phyloP scores from a whole-genome alignment of 2,797 vertebrate species.

The Diplodus puntazzo region DNA sequence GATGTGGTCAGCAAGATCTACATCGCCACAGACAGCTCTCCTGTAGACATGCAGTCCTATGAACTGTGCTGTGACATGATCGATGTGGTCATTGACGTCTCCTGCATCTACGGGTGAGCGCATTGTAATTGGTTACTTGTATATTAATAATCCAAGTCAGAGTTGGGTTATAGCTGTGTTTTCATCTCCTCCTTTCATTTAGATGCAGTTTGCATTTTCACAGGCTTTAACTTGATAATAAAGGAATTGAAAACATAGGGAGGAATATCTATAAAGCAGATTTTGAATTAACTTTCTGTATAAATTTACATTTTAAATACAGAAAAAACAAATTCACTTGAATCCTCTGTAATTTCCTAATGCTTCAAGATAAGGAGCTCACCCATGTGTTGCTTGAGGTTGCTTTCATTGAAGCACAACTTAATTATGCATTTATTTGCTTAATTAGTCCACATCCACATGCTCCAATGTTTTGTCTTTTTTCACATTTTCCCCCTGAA shows the following conservation, averaged over 20 bases:
- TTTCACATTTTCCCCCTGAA: constrained; percentile 3
- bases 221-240: background rate
- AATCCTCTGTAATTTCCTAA: constrained; percentile 29
- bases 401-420: constrained; percentile 32
- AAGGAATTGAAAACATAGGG: background rate
- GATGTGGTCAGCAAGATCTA: constrained; percentile 99
- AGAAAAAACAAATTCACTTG: background rate
- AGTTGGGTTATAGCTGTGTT: background rate
- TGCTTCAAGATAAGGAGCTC: constrained; percentile 17
- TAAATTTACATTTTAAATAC: constrained; percentile 36
- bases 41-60: constrained; percentile 99
- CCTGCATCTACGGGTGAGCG: constrained; percentile 99
- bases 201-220: background rate
- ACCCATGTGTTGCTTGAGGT: constrained; percentile 23
- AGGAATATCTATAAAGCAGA: background rate
- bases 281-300: constrained; percentile 31
- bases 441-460: constrained; percentile 49
- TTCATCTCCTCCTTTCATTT: background rate
- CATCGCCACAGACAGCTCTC: constrained; percentile 99
- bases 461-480: constrained; percentile 46
- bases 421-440: constrained; percentile 42
- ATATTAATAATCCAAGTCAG: background rate
- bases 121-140: background rate
- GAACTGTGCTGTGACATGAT: constrained; percentile 99
- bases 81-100: constrained; percentile 98